Conservation (phyloP, 2,797 vertebrate species). For the Thripadectes ignobilis region DNA sequence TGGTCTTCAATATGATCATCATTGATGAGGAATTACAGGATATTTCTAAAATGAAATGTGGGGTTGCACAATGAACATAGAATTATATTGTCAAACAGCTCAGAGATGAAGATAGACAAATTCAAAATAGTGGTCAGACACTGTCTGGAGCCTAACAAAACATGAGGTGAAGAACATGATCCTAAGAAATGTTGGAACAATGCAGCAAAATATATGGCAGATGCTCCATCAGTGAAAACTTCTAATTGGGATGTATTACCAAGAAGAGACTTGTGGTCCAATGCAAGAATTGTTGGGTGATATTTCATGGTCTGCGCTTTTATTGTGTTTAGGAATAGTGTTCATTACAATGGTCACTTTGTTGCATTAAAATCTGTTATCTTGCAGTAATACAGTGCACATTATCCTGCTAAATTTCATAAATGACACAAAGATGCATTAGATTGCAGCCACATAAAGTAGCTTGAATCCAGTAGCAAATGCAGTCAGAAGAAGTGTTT, state of each 20-base stretch:
- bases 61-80: neutral
- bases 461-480: neutral
- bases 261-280: neutral
- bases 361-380: neutral
- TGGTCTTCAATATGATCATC: neutral
- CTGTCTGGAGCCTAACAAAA: neutral
- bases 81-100: neutral
- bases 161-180: accelerated
- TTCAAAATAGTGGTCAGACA: neutral
- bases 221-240: neutral
- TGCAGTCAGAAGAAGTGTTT: neutral
- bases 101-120: neutral
- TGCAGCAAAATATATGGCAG: neutral
- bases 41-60: neutral
- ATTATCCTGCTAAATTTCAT: neutral
- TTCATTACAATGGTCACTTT: neutral
- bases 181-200: neutral
- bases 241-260: neutral
- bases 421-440: neutral
- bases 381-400: neutral
- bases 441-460: neutral
- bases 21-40: neutral
- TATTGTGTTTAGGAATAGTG: neutral
- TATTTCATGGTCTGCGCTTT: neutral
- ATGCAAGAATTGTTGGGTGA: neutral